Base-by-base conservation (phyloP, 2,113 vertebrate species). In the Mastomys coucha region DNA sequence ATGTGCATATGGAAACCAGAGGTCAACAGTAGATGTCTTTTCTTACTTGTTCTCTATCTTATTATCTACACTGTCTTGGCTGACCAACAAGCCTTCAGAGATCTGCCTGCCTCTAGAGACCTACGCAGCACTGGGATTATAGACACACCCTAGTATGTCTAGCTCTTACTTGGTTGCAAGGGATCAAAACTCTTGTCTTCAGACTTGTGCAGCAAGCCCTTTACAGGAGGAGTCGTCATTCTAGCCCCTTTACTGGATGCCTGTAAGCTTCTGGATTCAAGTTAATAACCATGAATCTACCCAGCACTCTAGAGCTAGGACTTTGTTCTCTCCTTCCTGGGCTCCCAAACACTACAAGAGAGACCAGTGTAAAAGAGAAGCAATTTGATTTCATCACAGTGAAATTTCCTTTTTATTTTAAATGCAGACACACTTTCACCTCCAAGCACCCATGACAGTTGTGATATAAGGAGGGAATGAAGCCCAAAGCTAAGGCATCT, bases 261-360 rank as follows among this genome's bases (percentile, higher is more conserved):
- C 33, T 80, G 13, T 20, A 77, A 95, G 88, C 56, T 73, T 67
- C 88, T 86, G 24, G 53, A 73, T 63, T 91, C 42, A 56, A 60
- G 93, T 88, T 10, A 86, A 86, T 76, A 93, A 53, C 33, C 2
- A 17, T 58, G 91, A 75, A 70, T 6, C 4, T 72, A 39, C 36
- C 78, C 73, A 84, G 2, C 4, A 85, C 11, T 60, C 65, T 42
- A 24, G 53, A 88, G n/a, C 16, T 7, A 58, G 87, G 28, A 56
- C 16, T 22, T 13, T 0, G 19, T 0, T 6, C 7, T 69, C 49
- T 58, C 53, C 42, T 33, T 45, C 49, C 22, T 13, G 0, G 12
- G 39, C n/a, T 63, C 73, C 60, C 67, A 11, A 53, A 45, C 31
- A 16, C 49, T 6, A 36, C 81, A n/a, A 94, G 28, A 82, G 49